Evolutionary conservation across 2,797 vertebrate species (phyloP), one percentile per base, ranked within the genome.

Genomic region (Enteromius trimaculatus): DNA sequence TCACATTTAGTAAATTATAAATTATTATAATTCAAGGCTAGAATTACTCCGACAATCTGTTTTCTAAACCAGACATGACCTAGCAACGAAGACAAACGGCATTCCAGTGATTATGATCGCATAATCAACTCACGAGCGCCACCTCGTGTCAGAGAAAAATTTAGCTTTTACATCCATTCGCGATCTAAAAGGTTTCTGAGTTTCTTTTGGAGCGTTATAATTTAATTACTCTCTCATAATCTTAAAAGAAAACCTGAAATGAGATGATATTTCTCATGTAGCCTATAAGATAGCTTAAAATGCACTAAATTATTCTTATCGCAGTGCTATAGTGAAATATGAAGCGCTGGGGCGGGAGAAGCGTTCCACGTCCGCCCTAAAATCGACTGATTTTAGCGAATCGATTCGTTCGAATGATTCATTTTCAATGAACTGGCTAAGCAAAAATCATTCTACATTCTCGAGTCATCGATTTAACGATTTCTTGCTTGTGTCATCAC

Each of bases 341-440:
- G 58, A 77, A 64, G 39, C 42, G 1, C n/a, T 6, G 37, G 74
- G 55, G 74, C 34, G 74, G 53, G 14, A 8, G 8, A 8, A 60
- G 4, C 26, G 7, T 42, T 68, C 23, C 19, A 31, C 7, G 47
- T 37, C 47, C 77, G 64, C 64, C 47, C 64, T 19, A 17, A 77
- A 37, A n/a, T 66, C 6, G 7, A 23, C 14, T 39, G 7, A 26
- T 37, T 79, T 53, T 8, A 29, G 14, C n/a, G 51, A 71, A 80
- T 71, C 68, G 79, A 71, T 44, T 80, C 53, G 14, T 71, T 80
- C 34, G 53, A 66, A 60, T 68, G 5, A 29, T n/a, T 71, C 9
- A 0, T 39, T 44, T 53, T 37, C 0, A 37, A 53, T 2, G 17
- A n/a, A 79, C 2, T 13, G 2, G 8, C 23, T 51, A 21, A 66